These are phyloP conservation scores for Conopomorpha cramerella DNA, from an alignment of 1,140 invertebrate genomes.

Conservation along the genomic window DNA sequence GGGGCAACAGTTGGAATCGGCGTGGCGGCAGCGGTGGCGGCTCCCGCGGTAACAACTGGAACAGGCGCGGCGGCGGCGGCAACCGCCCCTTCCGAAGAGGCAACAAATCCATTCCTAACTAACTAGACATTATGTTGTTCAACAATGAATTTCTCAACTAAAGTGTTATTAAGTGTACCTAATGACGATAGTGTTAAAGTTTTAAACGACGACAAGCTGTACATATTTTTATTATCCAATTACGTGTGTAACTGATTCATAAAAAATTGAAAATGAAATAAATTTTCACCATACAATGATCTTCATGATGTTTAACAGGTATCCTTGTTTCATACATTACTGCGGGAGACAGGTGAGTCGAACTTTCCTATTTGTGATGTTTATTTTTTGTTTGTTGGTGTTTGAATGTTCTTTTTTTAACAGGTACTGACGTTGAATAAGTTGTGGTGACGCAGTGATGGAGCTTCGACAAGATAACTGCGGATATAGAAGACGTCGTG, in stretches of 20 bases:
- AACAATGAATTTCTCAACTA: no score
- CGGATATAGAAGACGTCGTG: no score
- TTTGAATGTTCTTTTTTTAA: constrained; percentile 15
- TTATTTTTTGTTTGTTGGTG: constrained; percentile 15
- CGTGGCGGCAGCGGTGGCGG: constrained; percentile 32
- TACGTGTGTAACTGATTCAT: no score
- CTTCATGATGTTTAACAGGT: no score
- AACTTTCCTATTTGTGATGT: constrained; percentile 24
- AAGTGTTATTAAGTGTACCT: no score
- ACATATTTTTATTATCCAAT: constrained; percentile 41
- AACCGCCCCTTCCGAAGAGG: constrained; percentile 41
- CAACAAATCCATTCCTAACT: constrained; percentile 32
- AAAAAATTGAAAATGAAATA: no score
- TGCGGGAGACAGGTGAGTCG: constrained; percentile 32
- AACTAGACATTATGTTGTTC: constrained; percentile 11
- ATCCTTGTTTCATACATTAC: no score
- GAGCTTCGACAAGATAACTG: no score
- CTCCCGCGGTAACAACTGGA: constrained; percentile 19
- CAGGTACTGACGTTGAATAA: constrained; percentile 32
- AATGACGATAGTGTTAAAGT: constrained; percentile 21
- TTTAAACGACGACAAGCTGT: no score
- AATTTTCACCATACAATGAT: no score
- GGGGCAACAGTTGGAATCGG: no score
- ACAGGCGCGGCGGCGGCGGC: constrained; percentile 24
- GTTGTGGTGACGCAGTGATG: no score